These are phyloP conservation scores for Arvicanthis niloticus DNA, from an alignment of 2,113 vertebrate species.

Conservation along the genomic window DNA sequence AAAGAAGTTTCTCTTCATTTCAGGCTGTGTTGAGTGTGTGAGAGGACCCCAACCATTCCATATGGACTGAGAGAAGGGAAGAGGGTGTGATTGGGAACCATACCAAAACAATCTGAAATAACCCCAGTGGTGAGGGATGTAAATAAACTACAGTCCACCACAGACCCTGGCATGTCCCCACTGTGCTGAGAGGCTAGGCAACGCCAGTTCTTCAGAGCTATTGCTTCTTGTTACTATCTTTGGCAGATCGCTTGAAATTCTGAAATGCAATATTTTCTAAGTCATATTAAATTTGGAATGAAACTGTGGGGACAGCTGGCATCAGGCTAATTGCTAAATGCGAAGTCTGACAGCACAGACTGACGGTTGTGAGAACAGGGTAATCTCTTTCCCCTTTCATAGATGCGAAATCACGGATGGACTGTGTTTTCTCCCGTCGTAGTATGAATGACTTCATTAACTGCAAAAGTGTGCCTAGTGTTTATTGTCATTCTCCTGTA, in stretches of 20 bases:
- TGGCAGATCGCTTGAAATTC: constrained; percentile 77
- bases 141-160: neutral
- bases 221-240: constrained; percentile 59
- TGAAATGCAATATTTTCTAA: constrained; percentile 80
- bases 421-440: constrained; percentile 38
- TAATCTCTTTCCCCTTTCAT: constrained; percentile 72
- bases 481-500: constrained; percentile 22
- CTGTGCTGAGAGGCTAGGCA: neutral
- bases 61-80: neutral
- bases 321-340: constrained; percentile 83
- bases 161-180: neutral
- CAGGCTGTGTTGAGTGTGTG: neutral
- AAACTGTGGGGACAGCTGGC: constrained; percentile 81
- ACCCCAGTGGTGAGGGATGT: neutral
- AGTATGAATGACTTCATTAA: constrained; percentile 57
- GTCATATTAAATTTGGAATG: constrained; percentile 80
- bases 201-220: neutral
- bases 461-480: neutral
- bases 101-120: neutral
- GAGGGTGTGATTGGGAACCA: neutral
- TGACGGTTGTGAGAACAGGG: constrained; percentile 73
- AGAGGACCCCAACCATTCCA: neutral
- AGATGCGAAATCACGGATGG: constrained; percentile 65
- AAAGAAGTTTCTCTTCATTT: neutral
- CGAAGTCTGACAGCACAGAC: constrained; percentile 80